These are phyloP conservation scores for Psammodynastes pulverulentus DNA, from an alignment of 2,113 vertebrate genomes.

Conservation along the genomic window DNA sequence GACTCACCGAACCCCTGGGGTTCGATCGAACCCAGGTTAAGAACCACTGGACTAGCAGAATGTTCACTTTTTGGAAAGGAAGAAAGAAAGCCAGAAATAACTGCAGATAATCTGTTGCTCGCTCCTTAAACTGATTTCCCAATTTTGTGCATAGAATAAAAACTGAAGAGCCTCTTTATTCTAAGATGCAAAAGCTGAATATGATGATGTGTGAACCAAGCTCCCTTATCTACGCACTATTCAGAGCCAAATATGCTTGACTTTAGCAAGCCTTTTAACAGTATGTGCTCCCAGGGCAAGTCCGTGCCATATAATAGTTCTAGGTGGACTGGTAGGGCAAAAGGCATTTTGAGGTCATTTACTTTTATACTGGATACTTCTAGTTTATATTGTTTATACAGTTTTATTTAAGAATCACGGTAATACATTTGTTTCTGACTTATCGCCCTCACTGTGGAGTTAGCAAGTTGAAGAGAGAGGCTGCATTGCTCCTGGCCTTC, in stretches of 20 bases:
- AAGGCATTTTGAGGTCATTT: neutral
- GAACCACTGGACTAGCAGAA: no score
- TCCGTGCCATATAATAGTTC: neutral
- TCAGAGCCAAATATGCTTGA: neutral
- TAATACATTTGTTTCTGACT: neutral
- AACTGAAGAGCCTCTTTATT: neutral
- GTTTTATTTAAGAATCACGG: neutral
- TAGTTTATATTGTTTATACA: neutral
- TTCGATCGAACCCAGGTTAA: no score
- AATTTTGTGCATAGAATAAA: neutral
- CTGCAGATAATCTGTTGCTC: neutral
- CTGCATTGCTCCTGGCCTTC: neutral
- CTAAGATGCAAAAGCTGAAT: neutral
- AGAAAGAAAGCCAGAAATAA: neutral
- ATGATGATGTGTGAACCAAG: neutral
- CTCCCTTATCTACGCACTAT: neutral
- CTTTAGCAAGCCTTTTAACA: neutral
- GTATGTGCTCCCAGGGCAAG: neutral
- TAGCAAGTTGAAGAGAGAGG: neutral
- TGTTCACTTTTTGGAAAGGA: neutral
- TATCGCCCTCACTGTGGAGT: neutral
- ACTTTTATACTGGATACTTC: neutral
- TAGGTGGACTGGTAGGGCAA: neutral
- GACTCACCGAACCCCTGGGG: no score
- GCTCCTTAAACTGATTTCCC: neutral